Evolutionary conservation across 2,888 invertebrate species (phyloP).

Genomic region (Chymomyza amoena): DNA sequence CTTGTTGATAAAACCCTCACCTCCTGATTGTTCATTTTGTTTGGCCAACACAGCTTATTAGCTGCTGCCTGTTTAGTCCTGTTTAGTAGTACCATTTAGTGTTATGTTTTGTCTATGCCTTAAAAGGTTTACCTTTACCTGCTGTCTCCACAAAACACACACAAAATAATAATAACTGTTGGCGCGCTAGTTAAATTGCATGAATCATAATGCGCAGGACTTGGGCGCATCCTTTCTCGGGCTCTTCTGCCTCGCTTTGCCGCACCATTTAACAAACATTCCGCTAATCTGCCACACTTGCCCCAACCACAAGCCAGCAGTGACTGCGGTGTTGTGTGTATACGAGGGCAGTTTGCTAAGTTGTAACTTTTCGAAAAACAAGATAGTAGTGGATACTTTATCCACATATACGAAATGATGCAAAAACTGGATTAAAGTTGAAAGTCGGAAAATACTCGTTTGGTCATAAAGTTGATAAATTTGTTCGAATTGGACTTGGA

Average conservation of each 20-base stretch:
- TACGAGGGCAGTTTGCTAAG: no score
- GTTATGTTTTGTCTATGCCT: not conserved
- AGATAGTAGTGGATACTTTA: no score
- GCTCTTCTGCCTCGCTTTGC: not conserved
- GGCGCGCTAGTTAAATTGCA: not conserved
- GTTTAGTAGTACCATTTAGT: not conserved
- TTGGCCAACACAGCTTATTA: not conserved
- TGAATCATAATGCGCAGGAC: not conserved
- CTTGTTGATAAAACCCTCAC: not conserved
- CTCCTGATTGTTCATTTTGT: not conserved
- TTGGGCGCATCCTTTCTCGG: not conserved
- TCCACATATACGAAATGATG: no score
- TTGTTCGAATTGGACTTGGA: no score
- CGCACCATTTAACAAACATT: constrained; percentile 67
- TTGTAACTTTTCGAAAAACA: no score
- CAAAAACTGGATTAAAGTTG: no score
- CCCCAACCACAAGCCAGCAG: constrained; percentile 49
- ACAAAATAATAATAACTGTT: not conserved
- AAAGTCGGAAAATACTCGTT: no score
- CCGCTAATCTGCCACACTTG: constrained; percentile 70
- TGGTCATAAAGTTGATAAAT: no score
- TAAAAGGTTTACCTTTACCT: not conserved
- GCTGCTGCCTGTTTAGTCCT: not conserved
- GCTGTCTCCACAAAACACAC: not conserved
- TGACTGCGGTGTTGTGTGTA: not conserved